A percentile compares a stretch with the other conserved stretches of the same genome.
Evolutionary conservation across 2,113 vertebrate species (phyloP).

Genomic region (Hucho hucho): DNA sequence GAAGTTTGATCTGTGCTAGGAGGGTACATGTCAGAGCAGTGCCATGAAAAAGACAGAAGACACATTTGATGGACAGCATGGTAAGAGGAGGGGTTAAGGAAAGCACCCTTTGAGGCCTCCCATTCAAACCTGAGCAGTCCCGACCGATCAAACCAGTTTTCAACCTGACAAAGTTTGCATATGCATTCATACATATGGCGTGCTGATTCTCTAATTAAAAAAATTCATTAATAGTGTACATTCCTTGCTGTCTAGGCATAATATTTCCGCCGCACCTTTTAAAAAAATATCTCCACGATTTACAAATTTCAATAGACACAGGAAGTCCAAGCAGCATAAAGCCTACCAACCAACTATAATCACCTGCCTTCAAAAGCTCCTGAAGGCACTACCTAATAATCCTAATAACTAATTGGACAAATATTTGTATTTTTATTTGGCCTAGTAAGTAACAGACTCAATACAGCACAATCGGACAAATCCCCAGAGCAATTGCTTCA

Average conservation of each 20-base stretch:
- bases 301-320: conserved; percentile 29
- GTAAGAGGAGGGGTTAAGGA: not conserved
- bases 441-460: conserved; percentile 7
- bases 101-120: conserved; percentile 71
- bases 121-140: conserved; percentile 65
- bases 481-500: no score
- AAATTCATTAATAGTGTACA: conserved; percentile 61
- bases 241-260: conserved; percentile 71
- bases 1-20: conserved; percentile 18
- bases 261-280: conserved; percentile 31
- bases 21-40: conserved; percentile 6
- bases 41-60: conserved; percentile 6
- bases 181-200: conserved; percentile 38
- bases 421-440: conserved; percentile 27
- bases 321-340: conserved; percentile 39
- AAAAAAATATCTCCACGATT: conserved; percentile 48
- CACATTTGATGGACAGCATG: not conserved
- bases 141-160: conserved; percentile 41
- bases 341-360: not conserved
- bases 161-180: conserved; percentile 68
- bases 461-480: not conserved
- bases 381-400: conserved; percentile 1
- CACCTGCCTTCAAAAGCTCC: no score
- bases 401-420: conserved; percentile 20
- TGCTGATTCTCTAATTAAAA: conserved; percentile 39